A percentile compares a stretch with the other conserved stretches of the same genome.
phyloP scores from a whole-genome alignment of 2,797 vertebrate species.

The Botia kubotai region DNA sequence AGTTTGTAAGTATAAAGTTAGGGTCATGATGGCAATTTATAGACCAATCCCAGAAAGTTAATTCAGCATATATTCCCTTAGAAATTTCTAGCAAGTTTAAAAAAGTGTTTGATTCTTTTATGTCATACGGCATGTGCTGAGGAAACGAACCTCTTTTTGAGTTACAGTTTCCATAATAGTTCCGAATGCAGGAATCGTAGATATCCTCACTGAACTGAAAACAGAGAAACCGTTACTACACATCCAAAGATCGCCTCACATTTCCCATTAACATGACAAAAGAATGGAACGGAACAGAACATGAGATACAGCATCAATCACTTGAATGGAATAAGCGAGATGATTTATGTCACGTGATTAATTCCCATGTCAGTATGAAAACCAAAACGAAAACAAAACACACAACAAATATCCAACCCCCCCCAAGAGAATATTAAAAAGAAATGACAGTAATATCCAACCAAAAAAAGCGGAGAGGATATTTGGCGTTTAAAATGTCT shows the following conservation, averaged over 20 bases:
- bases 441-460: conserved; percentile 62
- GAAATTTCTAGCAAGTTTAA: too few relatives aligned
- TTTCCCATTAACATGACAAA: conserved; percentile 14
- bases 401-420: conserved; percentile 24
- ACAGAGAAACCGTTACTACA: conserved; percentile 61
- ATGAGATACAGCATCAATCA: conserved; percentile 32
- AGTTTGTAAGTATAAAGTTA: neutral
- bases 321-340: conserved; percentile 74
- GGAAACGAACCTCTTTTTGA: conserved; percentile 89
- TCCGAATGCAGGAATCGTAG: conserved; percentile 97
- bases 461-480: conserved; percentile 71
- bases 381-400: conserved; percentile 55
- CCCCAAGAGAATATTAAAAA: conserved; percentile 1
- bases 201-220: conserved; percentile 95
- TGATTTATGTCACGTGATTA: conserved; percentile 75
- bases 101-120: neutral
- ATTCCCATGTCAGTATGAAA: conserved; percentile 69
- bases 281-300: conserved; percentile 32
- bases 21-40: neutral
- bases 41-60: too few relatives aligned
- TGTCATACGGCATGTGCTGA: neutral
- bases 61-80: too few relatives aligned
- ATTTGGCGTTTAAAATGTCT: conserved; percentile 74
- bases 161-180: conserved; percentile 99
- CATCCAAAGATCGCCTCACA: neutral